Evolutionary conservation across 2,888 invertebrate species (phyloP), one percentile per base, ranked within the genome.

Genomic region (Morinoia aosen): DNA sequence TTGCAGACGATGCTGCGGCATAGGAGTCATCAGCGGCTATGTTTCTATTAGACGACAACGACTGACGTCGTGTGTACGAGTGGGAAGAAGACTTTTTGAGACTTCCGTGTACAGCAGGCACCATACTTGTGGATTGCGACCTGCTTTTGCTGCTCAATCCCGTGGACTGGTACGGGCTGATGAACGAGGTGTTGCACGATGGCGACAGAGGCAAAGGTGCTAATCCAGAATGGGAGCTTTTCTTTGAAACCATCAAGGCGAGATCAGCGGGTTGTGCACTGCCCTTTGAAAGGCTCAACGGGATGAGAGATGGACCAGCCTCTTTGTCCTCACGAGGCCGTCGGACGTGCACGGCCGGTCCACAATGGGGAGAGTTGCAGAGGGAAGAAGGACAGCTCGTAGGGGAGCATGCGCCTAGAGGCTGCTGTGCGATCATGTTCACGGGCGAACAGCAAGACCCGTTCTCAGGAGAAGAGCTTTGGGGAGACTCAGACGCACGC

Each of bases 391-490:
- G 93, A 33, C 93, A 93, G 58, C 93, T 93, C 19, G n/a, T 56
- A 3, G 93, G 93, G n/a, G 93, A 93, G 57, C 57, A 39, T 33
- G 48, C 19, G 8, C 56, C 57, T 0, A 57, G n/a, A 57, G 93
- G 93, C 93, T 56, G 57, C 33, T 57, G 57, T 12, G 57, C 48
- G 33, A 93, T 33, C 93, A 93, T 93, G 11, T 93, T 93, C 57
- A 93, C 57, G 57, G 93, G 93, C 14, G 93, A 57, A 33, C 57
- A 93, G 93, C 93, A 93, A 57, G n/a, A 93, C 33, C 56, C 93
- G n/a, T 93, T 93, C 93, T 93, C 93, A 33, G 93, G 93, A 48
- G 93, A 93, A 8, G 93, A 93, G 93, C 93, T 93, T 48, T 93
- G 57, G n/a, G 93, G 93, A 57, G 93, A 93, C 93, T 57, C 93